Conservation (phyloP, 2,113 vertebrate species). For the Sorex araneus region DNA sequence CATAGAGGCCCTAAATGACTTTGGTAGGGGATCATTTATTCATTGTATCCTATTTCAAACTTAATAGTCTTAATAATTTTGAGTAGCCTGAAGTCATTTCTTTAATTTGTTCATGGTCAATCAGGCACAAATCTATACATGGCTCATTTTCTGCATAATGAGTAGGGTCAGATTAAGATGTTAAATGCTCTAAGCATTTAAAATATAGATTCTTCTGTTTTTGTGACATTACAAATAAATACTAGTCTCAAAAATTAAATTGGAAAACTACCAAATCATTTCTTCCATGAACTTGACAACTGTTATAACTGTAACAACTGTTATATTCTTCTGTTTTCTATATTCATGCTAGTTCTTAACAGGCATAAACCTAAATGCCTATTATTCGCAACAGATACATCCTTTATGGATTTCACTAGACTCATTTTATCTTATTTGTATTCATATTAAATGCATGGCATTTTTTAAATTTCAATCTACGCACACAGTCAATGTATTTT, state of each 20-base stretch:
- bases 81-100: slow-evolving; percentile 43
- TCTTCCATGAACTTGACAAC: not conserved
- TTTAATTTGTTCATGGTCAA: slow-evolving; percentile 73
- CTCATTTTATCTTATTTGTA: not conserved
- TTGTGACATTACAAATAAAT: slow-evolving; percentile 30
- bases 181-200: slow-evolving; percentile 8
- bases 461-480: not conserved
- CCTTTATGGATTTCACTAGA: not conserved
- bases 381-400: not conserved
- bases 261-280: not conserved
- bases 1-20: slow-evolving; percentile 52
- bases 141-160: slow-evolving; percentile 81
- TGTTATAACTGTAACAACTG: slow-evolving; percentile 6
- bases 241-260: not conserved
- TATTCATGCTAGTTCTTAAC: slow-evolving; percentile 25
- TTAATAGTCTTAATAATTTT: slow-evolving; percentile 77
- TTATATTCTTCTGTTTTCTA: slow-evolving; percentile 13
- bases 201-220: slow-evolving; percentile 8
- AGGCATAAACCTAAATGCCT: not conserved
- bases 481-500: not conserved
- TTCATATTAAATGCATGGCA: too few species aligned
- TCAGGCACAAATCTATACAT: slow-evolving; percentile 70
- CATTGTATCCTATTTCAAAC: slow-evolving; percentile 63
- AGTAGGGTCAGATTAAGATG: slow-evolving; percentile 70
- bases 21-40: slow-evolving; percentile 69